Percentiles rank a stretch among this genome's conserved stretches.
These are phyloP conservation scores for Pseudomyrmex flavicornis DNA, from an alignment of 1,140 invertebrate species.

Conservation along the genomic window DNA sequence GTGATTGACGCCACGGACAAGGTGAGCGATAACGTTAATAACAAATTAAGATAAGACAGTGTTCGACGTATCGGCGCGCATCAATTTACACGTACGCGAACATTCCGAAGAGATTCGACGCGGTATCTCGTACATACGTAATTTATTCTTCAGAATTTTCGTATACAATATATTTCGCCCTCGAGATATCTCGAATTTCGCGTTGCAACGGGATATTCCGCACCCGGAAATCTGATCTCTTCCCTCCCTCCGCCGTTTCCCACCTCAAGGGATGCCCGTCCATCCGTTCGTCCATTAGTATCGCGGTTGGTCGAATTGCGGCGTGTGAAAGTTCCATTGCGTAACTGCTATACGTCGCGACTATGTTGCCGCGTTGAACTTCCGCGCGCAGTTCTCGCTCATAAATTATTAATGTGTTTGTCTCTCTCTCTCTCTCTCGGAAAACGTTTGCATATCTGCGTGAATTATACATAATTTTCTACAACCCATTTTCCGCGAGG, in stretches of 20 bases:
- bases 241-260: not conserved
- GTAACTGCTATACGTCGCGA: no score
- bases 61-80: no score
- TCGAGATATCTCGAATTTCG: slow-evolving; percentile 29
- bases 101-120: no score
- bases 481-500: not conserved
- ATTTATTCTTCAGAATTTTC: not conserved
- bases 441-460: slow-evolving; percentile 21
- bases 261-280: not conserved
- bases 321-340: not conserved
- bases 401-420: slow-evolving; percentile 43
- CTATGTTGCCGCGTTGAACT: not conserved
- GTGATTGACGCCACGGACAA: slow-evolving; percentile 86
- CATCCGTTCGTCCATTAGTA: slow-evolving; percentile 30
- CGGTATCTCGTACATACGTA: no score
- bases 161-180: slow-evolving; percentile 15
- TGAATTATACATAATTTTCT: slow-evolving; percentile 35
- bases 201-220: slow-evolving; percentile 39
- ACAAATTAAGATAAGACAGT: no score
- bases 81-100: no score
- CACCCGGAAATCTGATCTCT: slow-evolving; percentile 38
- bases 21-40: slow-evolving; percentile 78
- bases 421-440: not conserved
- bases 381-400: not conserved
- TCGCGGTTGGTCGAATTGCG: slow-evolving; percentile 8